Conservation (phyloP, 2,888 invertebrate genomes). For the Leptopilina drosophilae region DNA sequence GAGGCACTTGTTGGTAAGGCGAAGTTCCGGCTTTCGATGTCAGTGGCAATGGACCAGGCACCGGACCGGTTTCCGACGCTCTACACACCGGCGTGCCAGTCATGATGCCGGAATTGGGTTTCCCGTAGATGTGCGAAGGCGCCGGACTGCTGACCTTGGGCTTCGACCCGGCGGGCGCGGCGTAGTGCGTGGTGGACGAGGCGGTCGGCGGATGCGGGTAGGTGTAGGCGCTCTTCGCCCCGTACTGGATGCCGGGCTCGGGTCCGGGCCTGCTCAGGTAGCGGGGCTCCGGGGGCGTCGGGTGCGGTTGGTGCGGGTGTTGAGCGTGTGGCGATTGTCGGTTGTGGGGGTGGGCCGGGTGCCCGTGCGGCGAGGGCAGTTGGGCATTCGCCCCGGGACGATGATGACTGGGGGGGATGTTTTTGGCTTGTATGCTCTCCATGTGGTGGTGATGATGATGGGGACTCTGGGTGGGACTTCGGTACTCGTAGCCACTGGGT, state of each 20-base stretch:
- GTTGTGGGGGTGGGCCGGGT: conserved; percentile 76
- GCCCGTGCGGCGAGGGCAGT: conserved; percentile 77
- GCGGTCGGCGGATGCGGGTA: conserved; percentile 77
- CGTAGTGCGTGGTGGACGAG: conserved; percentile 78
- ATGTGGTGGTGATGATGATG: conserved; percentile 77
- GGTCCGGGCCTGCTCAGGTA: conserved; percentile 72
- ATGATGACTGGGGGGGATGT: conserved; percentile 68
- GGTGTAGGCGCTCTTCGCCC: conserved; percentile 75
- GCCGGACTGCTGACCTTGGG: conserved; percentile 85
- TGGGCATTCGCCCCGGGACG: conserved; percentile 66
- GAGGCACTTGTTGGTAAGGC: conserved; percentile 79
- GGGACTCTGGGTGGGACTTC: conserved; percentile 75
- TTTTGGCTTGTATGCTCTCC: conserved; percentile 65
- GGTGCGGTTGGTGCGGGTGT: conserved; percentile 63
- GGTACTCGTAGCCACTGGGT: conserved; percentile 72
- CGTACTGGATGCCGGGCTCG: conserved; percentile 71
- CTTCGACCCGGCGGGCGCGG: conserved; percentile 78
- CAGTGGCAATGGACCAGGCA: conserved; percentile 79
- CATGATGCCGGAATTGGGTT: conserved; percentile 80
- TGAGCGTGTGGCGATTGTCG: conserved; percentile 75
- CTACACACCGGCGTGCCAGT: conserved; percentile 80
- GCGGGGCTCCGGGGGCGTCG: conserved; percentile 71
- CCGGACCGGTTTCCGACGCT: conserved; percentile 72
- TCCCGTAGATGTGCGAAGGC: conserved; percentile 87
- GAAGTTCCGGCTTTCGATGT: conserved; percentile 79